Evolutionary conservation across 2,113 vertebrate species (phyloP).

Genomic region (Nestor notabilis): DNA sequence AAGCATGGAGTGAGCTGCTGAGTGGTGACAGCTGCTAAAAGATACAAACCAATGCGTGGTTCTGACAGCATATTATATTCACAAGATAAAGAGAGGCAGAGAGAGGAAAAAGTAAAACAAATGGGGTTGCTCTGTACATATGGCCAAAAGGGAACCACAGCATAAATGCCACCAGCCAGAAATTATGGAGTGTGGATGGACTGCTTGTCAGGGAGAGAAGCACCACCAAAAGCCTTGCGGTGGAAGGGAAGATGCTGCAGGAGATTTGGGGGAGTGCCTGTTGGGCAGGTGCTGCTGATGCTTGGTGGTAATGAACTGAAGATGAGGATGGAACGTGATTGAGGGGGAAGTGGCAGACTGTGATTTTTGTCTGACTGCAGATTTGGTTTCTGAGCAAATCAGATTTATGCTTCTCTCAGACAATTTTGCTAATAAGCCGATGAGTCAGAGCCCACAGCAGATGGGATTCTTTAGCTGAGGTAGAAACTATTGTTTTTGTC

Average conservation of each 20-base stretch:
- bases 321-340: neutral
- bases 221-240: neutral
- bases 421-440: slow-evolving; percentile 46
- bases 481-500: slow-evolving; percentile 35
- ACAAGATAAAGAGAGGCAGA: neutral
- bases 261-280: neutral
- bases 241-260: neutral
- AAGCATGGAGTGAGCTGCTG: neutral
- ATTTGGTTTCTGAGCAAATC: slow-evolving; percentile 28
- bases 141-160: neutral
- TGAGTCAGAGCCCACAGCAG: slow-evolving; percentile 37
- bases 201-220: neutral
- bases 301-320: neutral
- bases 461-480: slow-evolving; percentile 51
- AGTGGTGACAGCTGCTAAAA: neutral
- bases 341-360: neutral
- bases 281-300: neutral
- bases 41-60: neutral
- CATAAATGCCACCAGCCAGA: neutral
- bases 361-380: neutral
- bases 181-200: neutral
- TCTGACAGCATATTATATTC: neutral
- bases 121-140: neutral
- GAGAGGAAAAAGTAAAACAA: neutral
- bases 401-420: slow-evolving; percentile 35